Percentiles rank a stretch among this genome's conserved stretches.
Evolutionary conservation across 2,113 vertebrate genomes (phyloP).

Genomic region (Mirza zaza): DNA sequence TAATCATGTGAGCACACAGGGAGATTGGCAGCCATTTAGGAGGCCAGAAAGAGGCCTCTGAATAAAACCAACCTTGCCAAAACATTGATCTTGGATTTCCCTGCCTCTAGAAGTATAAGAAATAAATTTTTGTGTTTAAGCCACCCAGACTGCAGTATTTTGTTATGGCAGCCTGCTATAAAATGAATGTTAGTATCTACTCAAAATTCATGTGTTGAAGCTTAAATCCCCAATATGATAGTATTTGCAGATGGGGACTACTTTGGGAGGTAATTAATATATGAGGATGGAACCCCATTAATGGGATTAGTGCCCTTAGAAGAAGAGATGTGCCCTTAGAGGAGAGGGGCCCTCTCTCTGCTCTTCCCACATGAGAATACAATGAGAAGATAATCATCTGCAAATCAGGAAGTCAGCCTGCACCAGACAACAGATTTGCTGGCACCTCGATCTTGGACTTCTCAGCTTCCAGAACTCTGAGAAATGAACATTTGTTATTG

Average conservation of each 20-base stretch:
- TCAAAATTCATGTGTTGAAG: neutral
- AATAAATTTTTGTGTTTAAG: neutral
- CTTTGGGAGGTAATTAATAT: neutral
- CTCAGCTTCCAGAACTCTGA: neutral
- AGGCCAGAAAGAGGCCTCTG: neutral
- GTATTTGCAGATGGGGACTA: neutral
- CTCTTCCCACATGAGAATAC: neutral
- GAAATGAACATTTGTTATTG: neutral
- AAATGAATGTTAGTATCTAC: neutral
- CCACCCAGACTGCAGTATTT: neutral
- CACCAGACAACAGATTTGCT: neutral
- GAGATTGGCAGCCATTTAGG: too few relatives aligned
- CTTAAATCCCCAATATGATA: neutral
- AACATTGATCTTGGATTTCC: neutral
- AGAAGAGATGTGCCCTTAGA: neutral
- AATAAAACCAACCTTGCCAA: neutral
- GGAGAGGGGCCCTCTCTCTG: neutral
- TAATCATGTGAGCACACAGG: neutral
- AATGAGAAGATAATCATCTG: neutral
- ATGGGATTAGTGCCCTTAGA: neutral
- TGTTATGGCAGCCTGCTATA: neutral
- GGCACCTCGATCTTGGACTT: neutral
- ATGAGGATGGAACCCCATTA: accelerated
- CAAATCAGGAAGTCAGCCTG: neutral
- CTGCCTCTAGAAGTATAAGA: neutral